Evolutionary conservation across 1,140 invertebrate genomes (phyloP).

Genomic region (Polypedilum vanderplanki): DNA sequence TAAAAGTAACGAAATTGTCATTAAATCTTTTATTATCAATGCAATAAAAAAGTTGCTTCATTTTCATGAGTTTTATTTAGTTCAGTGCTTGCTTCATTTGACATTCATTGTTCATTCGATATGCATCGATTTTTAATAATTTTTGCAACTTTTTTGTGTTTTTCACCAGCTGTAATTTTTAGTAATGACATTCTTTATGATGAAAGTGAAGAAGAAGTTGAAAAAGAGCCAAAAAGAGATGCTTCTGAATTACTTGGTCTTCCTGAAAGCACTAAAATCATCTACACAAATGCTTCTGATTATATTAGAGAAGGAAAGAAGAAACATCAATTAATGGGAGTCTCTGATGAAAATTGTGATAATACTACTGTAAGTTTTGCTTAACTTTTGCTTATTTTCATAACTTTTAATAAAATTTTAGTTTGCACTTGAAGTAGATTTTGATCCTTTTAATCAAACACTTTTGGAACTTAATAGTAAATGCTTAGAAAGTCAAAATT

Average conservation of each 20-base stretch:
- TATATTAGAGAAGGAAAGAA: background rate
- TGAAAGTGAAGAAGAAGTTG: background rate
- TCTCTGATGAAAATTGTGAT: conserved; percentile 53
- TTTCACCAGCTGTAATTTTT: background rate
- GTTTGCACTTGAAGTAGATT: conserved; percentile 63
- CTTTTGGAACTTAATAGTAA: background rate
- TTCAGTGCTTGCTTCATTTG: too few species aligned
- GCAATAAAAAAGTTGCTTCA: too few species aligned
- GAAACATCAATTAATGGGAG: conserved; percentile 47
- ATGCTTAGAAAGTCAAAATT: background rate
- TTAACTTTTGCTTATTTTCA: conserved; percentile 3
- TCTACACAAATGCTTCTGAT: background rate
- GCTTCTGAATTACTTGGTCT: background rate
- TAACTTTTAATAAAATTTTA: conserved; percentile 44
- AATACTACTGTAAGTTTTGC: conserved; percentile 55
- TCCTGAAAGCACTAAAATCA: background rate
- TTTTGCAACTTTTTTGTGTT: background rate
- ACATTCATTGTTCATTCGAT: background rate
- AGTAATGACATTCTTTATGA: background rate
- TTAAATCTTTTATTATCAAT: too few species aligned
- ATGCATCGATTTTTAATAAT: background rate
- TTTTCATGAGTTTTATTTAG: too few species aligned
- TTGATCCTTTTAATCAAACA: conserved; percentile 51
- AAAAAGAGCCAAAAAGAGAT: background rate
- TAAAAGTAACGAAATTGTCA: too few species aligned